Conservation (phyloP, 2,797 vertebrate species). For the Chaetodon trifasciatus region DNA sequence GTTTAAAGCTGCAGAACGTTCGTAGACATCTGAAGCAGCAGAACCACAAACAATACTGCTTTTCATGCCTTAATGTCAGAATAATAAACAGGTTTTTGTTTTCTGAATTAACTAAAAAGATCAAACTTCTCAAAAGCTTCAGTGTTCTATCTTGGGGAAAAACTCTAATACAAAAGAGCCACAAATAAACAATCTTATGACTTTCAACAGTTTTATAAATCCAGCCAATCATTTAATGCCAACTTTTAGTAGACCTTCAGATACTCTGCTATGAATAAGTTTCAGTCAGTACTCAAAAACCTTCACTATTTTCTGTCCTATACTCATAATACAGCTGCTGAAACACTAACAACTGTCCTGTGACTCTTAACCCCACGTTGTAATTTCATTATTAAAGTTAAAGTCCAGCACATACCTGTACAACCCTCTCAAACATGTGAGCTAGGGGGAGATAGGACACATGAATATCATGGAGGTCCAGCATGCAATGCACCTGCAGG, state of each 20-base stretch:
- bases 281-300: background rate
- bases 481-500: conserved; percentile 82
- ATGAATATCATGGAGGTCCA: conserved; percentile 82
- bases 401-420: conserved; percentile 84
- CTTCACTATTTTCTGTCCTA: too few relatives aligned
- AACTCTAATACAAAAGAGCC: too few relatives aligned
- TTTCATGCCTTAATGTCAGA: background rate
- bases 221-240: background rate
- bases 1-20: background rate
- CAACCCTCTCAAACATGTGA: conserved; percentile 88
- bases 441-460: conserved; percentile 90
- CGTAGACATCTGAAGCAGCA: background rate
- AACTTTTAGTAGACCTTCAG: background rate
- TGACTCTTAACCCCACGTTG: background rate
- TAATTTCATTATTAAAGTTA: background rate
- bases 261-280: background rate
- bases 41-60: background rate
- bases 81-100: background rate
- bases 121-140: background rate
- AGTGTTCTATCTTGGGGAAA: background rate
- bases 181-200: background rate
- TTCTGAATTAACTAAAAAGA: background rate
- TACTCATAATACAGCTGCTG: background rate
- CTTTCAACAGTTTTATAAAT: background rate
- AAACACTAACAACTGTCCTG: background rate